A percentile compares a stretch with the other conserved stretches of the same genome.
These are phyloP conservation scores for Dendroctonus ponderosae DNA, from an alignment of 1,140 invertebrate species.

Conservation along the genomic window DNA sequence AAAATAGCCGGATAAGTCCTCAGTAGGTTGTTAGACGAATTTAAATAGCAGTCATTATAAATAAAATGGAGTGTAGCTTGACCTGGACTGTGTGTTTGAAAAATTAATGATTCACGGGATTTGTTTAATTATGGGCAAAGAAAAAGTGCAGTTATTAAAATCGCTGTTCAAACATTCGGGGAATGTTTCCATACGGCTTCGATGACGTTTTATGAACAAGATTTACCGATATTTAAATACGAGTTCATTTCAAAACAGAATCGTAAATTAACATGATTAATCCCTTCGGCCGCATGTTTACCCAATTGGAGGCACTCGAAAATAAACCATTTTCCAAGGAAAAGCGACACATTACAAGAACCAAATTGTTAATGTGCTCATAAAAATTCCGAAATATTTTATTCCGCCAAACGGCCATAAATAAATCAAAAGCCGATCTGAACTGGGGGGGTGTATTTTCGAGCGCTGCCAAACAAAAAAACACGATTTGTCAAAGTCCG, in stretches of 20 bases:
- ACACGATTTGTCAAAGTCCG: slow-evolving; percentile 36
- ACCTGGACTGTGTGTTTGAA: too few species aligned
- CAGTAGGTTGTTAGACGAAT: too few species aligned
- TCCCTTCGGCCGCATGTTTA: background rate
- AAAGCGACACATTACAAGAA: slow-evolving; percentile 21
- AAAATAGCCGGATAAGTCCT: too few species aligned
- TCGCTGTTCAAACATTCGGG: too few species aligned
- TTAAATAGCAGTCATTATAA: too few species aligned
- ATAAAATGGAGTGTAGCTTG: too few species aligned
- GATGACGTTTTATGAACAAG: too few species aligned
- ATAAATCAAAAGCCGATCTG: slow-evolving; percentile 29
- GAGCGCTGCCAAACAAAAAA: slow-evolving; percentile 22
- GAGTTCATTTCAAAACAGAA: background rate
- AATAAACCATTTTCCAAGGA: slow-evolving; percentile 13
- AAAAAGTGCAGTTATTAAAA: too few species aligned
- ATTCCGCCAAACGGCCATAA: slow-evolving; percentile 22
- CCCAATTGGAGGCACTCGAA: slow-evolving; percentile 1
- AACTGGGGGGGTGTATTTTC: slow-evolving; percentile 14
- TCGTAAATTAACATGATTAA: slow-evolving; percentile 12
- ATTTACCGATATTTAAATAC: too few species aligned
- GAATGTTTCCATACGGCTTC: too few species aligned
- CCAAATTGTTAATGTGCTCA: slow-evolving; percentile 24
- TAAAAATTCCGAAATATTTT: slow-evolving; percentile 29
- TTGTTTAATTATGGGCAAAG: too few species aligned
- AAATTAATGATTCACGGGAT: too few species aligned